Percentiles rank a stretch among this genome's conserved stretches.
These are phyloP conservation scores for Tetranychus cinnabarinus DNA, from an alignment of 1,140 invertebrate genomes.

Conservation along the genomic window DNA sequence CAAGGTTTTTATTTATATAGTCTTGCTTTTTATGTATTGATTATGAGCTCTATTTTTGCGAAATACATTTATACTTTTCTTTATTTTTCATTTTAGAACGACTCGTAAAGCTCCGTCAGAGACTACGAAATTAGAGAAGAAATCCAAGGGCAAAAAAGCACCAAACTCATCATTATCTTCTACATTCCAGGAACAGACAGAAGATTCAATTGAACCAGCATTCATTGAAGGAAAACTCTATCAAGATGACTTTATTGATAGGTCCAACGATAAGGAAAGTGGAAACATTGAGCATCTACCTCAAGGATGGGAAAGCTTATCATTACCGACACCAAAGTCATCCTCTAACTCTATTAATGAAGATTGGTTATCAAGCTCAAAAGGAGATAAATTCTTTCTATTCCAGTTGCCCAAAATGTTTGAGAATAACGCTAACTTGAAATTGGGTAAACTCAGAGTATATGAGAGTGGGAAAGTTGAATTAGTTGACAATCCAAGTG, in stretches of 20 bases:
- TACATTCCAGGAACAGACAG: background rate
- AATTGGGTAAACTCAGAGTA: background rate
- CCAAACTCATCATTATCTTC: background rate
- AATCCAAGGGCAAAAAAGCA: too few species aligned
- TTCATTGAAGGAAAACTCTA: background rate
- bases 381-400: background rate
- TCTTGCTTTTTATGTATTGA: background rate
- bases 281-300: slow-evolving; percentile 5
- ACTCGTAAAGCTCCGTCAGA: background rate
- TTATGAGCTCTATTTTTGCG: background rate
- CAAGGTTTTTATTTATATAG: background rate
- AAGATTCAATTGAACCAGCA: background rate
- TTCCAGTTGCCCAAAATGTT: background rate
- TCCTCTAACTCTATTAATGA: background rate
- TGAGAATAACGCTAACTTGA: background rate
- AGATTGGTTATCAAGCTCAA: background rate
- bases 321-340: background rate
- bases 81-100: background rate
- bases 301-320: background rate
- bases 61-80: background rate
- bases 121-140: background rate
- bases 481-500: background rate
- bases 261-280: slow-evolving; percentile 8
- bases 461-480: background rate
- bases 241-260: slow-evolving; percentile 13